Evolutionary conservation across 2,797 vertebrate species (phyloP).

Genomic region (Anabas testudineus): DNA sequence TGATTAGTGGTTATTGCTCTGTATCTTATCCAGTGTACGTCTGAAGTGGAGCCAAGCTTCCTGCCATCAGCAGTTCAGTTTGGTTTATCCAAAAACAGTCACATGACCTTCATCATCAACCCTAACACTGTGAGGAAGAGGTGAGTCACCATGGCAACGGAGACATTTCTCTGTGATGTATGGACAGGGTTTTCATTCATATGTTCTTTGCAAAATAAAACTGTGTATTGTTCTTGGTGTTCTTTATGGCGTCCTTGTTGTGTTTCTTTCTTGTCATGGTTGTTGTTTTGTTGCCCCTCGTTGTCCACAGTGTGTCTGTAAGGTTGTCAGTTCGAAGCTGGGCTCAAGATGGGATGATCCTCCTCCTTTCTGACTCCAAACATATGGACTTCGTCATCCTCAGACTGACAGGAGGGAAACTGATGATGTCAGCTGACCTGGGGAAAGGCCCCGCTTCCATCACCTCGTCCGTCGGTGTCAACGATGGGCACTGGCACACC

Average conservation of each 20-base stretch:
- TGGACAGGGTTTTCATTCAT: background rate
- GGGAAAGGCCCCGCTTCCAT: constrained; percentile 88
- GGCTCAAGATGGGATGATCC: constrained; percentile 87
- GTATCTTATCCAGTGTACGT: constrained; percentile 77
- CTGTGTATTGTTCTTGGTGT: too few species aligned
- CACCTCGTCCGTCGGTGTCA: constrained; percentile 81
- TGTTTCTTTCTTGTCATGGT: too few species aligned
- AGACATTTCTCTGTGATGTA: too few species aligned
- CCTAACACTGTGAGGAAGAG: constrained; percentile 87
- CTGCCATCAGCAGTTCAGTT: constrained; percentile 87
- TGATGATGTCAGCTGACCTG: constrained; percentile 90
- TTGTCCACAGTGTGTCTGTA: constrained; percentile 83
- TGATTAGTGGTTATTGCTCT: constrained; percentile 12
- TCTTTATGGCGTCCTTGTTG: too few species aligned
- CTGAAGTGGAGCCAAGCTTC: constrained; percentile 66
- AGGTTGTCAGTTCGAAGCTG: constrained; percentile 88
- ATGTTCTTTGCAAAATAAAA: background rate
- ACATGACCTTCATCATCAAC: constrained; percentile 88
- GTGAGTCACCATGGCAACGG: constrained; percentile 72
- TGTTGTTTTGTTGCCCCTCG: background rate
- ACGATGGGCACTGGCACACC: constrained; percentile 91
- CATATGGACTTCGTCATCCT: constrained; percentile 90
- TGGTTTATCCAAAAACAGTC: constrained; percentile 89
- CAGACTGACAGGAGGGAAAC: constrained; percentile 84
- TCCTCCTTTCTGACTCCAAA: constrained; percentile 89